phyloP scores from a whole-genome alignment of 2,113 vertebrate genomes.

The Actinemys pallida region DNA sequence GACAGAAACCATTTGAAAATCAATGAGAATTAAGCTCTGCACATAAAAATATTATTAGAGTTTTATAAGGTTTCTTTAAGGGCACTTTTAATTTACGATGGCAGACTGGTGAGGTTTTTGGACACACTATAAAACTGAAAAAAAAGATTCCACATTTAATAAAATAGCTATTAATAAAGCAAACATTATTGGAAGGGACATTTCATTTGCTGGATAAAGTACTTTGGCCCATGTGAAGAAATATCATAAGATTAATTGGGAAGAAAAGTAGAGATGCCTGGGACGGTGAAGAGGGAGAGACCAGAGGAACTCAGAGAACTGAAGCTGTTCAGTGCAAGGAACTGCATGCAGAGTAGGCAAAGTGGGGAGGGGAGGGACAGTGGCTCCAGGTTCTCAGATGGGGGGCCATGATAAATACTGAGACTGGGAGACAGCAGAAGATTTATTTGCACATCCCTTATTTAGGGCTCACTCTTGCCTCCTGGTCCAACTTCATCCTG shows the following conservation, averaged over 20 bases:
- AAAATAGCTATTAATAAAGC: constrained; percentile 52
- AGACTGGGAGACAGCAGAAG: accelerated
- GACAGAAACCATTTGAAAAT: constrained; percentile 50
- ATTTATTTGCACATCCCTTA: accelerated
- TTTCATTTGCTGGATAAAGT: constrained; percentile 7
- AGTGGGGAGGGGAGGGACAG: background rate
- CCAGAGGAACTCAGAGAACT: background rate
- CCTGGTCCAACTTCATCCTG: background rate
- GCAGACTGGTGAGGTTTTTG: background rate
- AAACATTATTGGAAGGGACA: constrained; percentile 2
- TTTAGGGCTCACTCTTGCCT: background rate
- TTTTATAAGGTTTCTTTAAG: constrained; percentile 53
- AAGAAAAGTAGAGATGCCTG: background rate
- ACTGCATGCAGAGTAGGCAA: background rate
- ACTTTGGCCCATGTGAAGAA: constrained; percentile 52
- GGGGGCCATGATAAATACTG: background rate
- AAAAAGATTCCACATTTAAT: constrained; percentile 12
- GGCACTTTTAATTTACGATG: constrained; percentile 52
- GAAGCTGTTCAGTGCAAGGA: constrained; percentile 2
- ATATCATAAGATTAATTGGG: constrained; percentile 64
- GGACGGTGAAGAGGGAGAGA: constrained; percentile 22
- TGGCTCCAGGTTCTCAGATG: accelerated
- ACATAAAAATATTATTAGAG: constrained; percentile 66
- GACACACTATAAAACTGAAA: constrained; percentile 28
- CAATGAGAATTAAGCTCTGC: constrained; percentile 53